These are phyloP conservation scores for Nymphicus hollandicus DNA, from an alignment of 2,113 vertebrate species.

Conservation along the genomic window DNA sequence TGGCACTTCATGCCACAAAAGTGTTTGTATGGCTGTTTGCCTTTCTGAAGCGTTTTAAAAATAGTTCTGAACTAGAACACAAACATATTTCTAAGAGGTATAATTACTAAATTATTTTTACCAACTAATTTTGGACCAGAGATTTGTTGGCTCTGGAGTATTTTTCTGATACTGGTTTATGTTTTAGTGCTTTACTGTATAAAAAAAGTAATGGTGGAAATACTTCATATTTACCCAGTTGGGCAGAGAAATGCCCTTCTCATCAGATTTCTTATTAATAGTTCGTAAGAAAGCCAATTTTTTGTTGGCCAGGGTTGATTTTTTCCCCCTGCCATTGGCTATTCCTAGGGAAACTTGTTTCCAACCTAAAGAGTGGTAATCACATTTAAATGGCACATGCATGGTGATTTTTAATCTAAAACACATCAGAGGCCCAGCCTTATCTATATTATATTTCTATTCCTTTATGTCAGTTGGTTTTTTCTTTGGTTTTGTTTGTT, in stretches of 20 bases:
- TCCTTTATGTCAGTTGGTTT: neutral
- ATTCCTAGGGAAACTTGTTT: neutral
- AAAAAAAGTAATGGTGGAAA: constrained; percentile 32
- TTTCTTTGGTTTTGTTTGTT: neutral
- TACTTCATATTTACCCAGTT: constrained; percentile 10
- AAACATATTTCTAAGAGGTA: constrained; percentile 7
- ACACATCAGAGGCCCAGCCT: neutral
- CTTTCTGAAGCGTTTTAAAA: constrained; percentile 49
- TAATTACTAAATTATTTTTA: constrained; percentile 40
- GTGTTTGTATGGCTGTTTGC: constrained; percentile 33
- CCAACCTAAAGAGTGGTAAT: neutral
- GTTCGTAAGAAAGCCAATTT: neutral
- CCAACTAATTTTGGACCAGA: constrained; percentile 32
- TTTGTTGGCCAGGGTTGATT: neutral
- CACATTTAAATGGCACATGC: neutral
- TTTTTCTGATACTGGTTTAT: constrained; percentile 36
- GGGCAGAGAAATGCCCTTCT: constrained; percentile 36
- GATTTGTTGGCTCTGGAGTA: neutral
- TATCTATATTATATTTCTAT: constrained; percentile 6
- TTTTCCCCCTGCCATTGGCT: neutral
- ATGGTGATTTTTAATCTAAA: constrained; percentile 24
- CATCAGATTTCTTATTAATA: constrained; percentile 19
- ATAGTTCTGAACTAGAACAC: neutral
- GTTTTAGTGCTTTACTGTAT: constrained; percentile 5
- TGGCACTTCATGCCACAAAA: constrained; percentile 54